Evolutionary conservation across 2,113 vertebrate genomes (phyloP), one percentile per base, ranked within the genome.

Genomic region (Bubo bubo): DNA sequence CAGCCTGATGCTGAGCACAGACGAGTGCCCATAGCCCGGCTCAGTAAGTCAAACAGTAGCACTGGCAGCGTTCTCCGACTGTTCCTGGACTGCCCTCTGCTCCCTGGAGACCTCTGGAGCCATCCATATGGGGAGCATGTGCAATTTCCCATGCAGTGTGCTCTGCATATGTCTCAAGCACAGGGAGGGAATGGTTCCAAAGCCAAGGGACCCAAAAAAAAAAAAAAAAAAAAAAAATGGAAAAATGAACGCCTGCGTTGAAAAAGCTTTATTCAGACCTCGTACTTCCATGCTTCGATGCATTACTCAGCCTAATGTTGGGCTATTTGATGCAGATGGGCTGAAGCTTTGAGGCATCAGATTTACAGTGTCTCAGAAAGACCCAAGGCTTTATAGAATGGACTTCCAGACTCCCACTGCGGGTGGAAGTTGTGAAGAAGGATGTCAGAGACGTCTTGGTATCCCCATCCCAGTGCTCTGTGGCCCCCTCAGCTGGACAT

Each of bases 391-490:
- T 56, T 67, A 4, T 10, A 1, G 15, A 41, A 27, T 24, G 74
- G 39, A 6, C 26, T 20, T 17, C 73, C 84, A 41, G 73, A 4
- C 21, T 45, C 45, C 39, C 18, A 8, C 14, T 10, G 28, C 0
- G 21, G 20, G 23, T 60, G 58, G 73, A n/a, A 39, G 58, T 4
- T 24, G 56, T 10, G 41, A 34, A 26, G 73, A n/a, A 74, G 27
- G 63, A 49, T 11, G 60, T 6, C 14, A 0, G 55, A 37, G 50
- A 6, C 1, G 3, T 32, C 26, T 64, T 0, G 0, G 21, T 12
- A 2, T 34, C 45, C 18, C 32, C 45, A 4, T 45, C 30, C 58
- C 58, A 3, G 32, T 4, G 56, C 67, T 66, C 74, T 30, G 74
- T 5, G 74, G 74, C 52, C 60, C 47, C 47, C 74, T 62, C 84